Base-by-base conservation (phyloP, 2,797 vertebrate species). In the Telmatherina bonti region DNA sequence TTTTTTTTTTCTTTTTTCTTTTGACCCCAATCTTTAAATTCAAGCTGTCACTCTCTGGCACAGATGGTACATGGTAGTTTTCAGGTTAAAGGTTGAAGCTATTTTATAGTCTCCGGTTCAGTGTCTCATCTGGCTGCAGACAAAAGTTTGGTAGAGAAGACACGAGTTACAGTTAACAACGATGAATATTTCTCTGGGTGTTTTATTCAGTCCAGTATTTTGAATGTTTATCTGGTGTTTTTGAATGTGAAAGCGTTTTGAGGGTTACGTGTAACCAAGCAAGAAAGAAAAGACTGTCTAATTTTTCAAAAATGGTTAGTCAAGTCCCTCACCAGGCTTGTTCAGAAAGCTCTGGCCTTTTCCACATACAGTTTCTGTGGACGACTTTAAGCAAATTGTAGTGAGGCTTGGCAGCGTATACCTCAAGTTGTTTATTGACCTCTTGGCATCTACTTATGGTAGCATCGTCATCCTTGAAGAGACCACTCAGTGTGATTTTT, bases 61-160 rank as follows among this genome's bases (percentile, higher is more conserved):
- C 82, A 88, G 82, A 88, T 86, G 78, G 79, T 52, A 55, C 5
- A 41, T 43, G 12, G 66, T 31, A 29, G 29, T 38, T 70, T 59
- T 35, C 53, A 29, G 85, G 83, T 76, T 5, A 56, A 53, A 72
- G 81, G 68, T 79, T 16, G 41, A 72, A 58, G 61, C 63, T 72
- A 70, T 85, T 82, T 88, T 78, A 78, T 84, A 15, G 79, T 61
- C 53, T 69, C 36, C 52, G 38, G 70, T 67, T 78, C 78, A 56
- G 56, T 0, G 79, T 74, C 72, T 73, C 77, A 76, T 84, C 86
- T 60, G 58, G 71, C 70, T 9, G 24, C 78, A 85, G 70, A 76
- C 66, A 78, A 76, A 45, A 61, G 70, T 56, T 59, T 63, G 76
- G 47, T 27, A 29, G 64, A 79, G 65, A 70, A 36, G 43, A 43